Evolutionary conservation across 1,140 invertebrate species (phyloP), one percentile per base, ranked within the genome.

Genomic region (Sarcophaga peregrina): DNA sequence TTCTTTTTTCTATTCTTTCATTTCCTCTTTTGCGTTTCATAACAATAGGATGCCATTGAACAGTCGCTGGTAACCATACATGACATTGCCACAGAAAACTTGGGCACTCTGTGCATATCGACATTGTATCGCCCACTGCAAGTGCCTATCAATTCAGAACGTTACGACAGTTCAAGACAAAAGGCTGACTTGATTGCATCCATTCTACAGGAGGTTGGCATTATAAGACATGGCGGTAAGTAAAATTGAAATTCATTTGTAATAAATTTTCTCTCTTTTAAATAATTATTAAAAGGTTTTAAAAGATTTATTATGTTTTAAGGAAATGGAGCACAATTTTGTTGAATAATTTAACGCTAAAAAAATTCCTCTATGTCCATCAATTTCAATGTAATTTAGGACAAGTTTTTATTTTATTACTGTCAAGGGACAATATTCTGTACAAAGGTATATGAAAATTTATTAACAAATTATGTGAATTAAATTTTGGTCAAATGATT

Each of bases 161-260:
- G 93, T 25, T 96, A 94, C 91, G 94, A 95, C 86, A 91, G 93
- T 3, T 93, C 93, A 45, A 91, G 94, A 81, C 94, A 95, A 85
- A 94, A 95, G 85, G 93, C 94, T 4, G 95, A 95, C 86, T 92
- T 96, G 84, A 93, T 94, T 1, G 94, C 95, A 20, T 93, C 92
- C 82, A 91, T 95, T 84, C 90, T 96, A 3, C 93, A 94, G 84
- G 94, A 95, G 86, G 91, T 95, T 13, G 94, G 94, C 46, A 91
- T 94, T 37, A 92, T 93, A 74, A 92, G 93, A 82, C 92, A 94
- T 88, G 93, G 93, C 90, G 91, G 93, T 93, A 90, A 92, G 91
- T 91, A 47, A n/a, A 37, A 37, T 37, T 37, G 25, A 37, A 37
- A 37, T 37, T 37, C 25, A 37, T 37, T 37, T 37, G 25, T 37